Percentiles rank a stretch among this genome's conserved stretches.
These are phyloP conservation scores for Corythornis madagascariensis DNA, from an alignment of 2,113 vertebrate genomes.

Conservation along the genomic window DNA sequence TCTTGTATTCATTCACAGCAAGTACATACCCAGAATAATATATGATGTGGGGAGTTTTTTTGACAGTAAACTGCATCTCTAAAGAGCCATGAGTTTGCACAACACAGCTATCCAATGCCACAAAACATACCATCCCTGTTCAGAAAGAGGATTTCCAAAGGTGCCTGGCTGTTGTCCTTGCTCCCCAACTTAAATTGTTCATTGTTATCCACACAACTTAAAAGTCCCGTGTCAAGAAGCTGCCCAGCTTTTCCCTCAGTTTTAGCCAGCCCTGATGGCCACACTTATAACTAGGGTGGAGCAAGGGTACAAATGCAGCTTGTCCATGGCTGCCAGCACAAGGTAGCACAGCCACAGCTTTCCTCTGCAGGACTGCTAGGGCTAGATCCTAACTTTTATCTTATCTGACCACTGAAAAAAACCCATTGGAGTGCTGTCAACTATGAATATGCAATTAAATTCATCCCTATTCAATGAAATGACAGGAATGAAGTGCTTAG, in stretches of 20 bases:
- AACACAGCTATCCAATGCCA: neutral
- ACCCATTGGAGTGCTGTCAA: neutral
- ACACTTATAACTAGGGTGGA: neutral
- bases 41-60: neutral
- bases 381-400: neutral
- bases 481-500: neutral
- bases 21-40: neutral
- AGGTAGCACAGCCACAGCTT: neutral
- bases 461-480: neutral
- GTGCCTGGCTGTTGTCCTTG: neutral
- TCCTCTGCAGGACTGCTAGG: neutral
- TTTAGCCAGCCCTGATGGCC: neutral
- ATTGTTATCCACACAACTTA: neutral
- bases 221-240: neutral
- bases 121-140: neutral
- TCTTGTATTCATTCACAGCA: constrained; percentile 37
- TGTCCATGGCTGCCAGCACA: neutral
- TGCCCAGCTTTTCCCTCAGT: neutral
- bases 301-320: neutral
- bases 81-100: neutral
- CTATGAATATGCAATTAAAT: neutral
- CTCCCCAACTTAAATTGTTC: neutral
- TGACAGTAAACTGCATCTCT: neutral
- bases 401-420: neutral
- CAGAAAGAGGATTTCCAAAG: neutral